Evolutionary conservation across 2,888 invertebrate genomes (phyloP), one percentile per base, ranked within the genome.

Genomic region (Nemotelus pantherinus): DNA sequence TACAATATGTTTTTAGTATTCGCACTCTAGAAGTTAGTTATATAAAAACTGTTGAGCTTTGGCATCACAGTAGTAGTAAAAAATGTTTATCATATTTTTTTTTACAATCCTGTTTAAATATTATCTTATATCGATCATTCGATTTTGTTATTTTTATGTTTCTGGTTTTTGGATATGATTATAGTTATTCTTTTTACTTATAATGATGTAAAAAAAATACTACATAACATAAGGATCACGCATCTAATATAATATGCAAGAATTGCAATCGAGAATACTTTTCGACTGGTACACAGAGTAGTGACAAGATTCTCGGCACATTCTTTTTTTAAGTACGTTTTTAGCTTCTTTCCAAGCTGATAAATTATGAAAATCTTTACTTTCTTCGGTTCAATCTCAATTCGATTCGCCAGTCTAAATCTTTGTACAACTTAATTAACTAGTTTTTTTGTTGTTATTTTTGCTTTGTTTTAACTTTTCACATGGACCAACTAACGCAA

Each of bases 61-160:
- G 70, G 70, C 70, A 70, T 70, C 70, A 70, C 70, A 55, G 68
- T 47, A 53, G 50, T 25, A 25, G 25, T 25, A 25, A 25, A 25
- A 25, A 25, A 25, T 25, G 25, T 25, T 25, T 25, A 25, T 25
- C 25, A 25, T 25, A 25, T 25, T 25, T 25, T 25, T n/a, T 25
- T 25, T 25, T 25, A 70, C 55, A 70, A 9, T 9, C 10, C 4
- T 70, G 68, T 68, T 39, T 2, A 39, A 50, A 3, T 39, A 43
- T 53, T 70, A 6, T 7, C 41, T 55, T 50, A 39, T 7, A 50
- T 2, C 3, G 2, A 67, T 67, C 39, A 25, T 57, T 57, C 25
- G 39, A n/a, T 5, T 3, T 41, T 41, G 4, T 63, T 63, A 39
- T 57, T 57, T 57, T 25, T 57, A 57, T 57, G 10, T 43, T 7